phyloP scores from a whole-genome alignment of 2,888 invertebrate genomes.

The Subacronicta megacephala region DNA sequence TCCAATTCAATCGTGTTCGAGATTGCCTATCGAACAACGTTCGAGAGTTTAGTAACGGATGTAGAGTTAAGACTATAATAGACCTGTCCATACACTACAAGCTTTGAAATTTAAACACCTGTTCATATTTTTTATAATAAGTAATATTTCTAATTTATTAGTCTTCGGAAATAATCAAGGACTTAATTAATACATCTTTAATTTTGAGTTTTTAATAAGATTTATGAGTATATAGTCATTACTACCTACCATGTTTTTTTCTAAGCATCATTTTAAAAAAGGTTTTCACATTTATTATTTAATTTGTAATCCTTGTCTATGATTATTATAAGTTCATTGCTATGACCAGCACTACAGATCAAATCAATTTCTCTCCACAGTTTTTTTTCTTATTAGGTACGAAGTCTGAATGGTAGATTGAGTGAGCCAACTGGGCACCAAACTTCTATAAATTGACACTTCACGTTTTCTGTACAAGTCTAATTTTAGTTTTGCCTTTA shows the following conservation, averaged over 20 bases:
- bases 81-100: conserved; percentile 26
- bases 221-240: too few species aligned
- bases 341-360: conserved; percentile 63
- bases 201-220: neutral
- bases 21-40: conserved; percentile 76
- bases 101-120: conserved; percentile 22
- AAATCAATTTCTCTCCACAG: conserved; percentile 77
- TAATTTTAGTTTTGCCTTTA: conserved; percentile 9
- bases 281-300: conserved; percentile 5
- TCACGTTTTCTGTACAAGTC: conserved; percentile 1
- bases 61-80: conserved; percentile 58
- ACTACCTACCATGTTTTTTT: neutral
- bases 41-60: conserved; percentile 68
- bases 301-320: conserved; percentile 51
- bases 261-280: too few species aligned
- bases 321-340: conserved; percentile 53
- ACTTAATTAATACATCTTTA: neutral
- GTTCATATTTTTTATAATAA: conserved; percentile 2
- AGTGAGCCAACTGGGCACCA: conserved; percentile 66
- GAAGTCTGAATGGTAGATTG: conserved; percentile 63
- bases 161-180: neutral
- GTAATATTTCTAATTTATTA: conserved; percentile 5
- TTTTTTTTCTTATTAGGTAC: conserved; percentile 69
- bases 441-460: conserved; percentile 36
- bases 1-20: conserved; percentile 73